Evolutionary conservation across 2,888 invertebrate species (phyloP), one percentile per base, ranked within the genome.

Genomic region (Leptinotarsa peninsularis): DNA sequence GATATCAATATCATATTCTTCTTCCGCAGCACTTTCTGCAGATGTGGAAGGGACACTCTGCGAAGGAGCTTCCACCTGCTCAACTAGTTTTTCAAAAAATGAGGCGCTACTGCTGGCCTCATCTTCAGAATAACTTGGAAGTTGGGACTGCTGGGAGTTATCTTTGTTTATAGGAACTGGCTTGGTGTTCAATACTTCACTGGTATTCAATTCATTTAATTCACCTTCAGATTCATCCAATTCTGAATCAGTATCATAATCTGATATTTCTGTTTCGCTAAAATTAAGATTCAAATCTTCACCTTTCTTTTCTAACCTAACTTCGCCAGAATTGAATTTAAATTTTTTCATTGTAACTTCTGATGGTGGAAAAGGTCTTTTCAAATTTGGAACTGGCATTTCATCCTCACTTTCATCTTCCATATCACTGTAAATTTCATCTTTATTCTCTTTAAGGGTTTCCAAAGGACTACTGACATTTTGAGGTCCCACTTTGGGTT

Each of bases 1-100:
- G 63, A 92, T 91, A 83, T 92, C 91, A 85, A 90, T 91, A 81
- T 92, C 92, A 79, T 88, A 88, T 76, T 88, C 88, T 13, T 83
- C 82, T 72, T 87, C 86, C 52, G 73, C 72, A 7, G 82, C 78
- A 72, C 81, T 78, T 18, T 76, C 77, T 17, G 77, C 60, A 14
- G 72, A 66, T 52, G 68, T 73, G 66, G 18, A 50, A 63, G 73
- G 72, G 17, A 76, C 67, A 69, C 78, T 78, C 14, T 77, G 71
- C 76, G 76, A 76, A 18, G 77, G 76, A 50, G 78, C 73, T 58
- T 79, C 81, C 14, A 86, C 83, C 67, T 85, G 85, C 21, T 87
- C 86, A 4, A 85, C 87, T 17, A 87, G 76, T 79, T 87, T 86
- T 49, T 88, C 87, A 63, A 86, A 83, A 77, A 86, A 86, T 76